phyloP scores from a whole-genome alignment of 2,888 invertebrate species.

The Crocallis elinguaria region DNA sequence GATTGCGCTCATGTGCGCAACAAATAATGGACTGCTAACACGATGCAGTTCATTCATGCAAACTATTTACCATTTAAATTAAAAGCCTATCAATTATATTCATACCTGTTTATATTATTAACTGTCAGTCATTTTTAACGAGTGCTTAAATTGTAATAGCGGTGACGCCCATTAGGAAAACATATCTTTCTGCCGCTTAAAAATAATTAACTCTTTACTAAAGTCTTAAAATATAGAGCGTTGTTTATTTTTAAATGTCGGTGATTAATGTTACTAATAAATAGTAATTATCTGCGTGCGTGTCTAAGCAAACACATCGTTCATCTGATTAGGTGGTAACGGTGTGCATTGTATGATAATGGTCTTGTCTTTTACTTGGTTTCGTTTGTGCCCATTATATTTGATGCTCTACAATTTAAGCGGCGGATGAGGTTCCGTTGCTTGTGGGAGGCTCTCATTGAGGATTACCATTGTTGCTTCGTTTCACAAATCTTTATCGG shows the following conservation, averaged over 20 bases:
- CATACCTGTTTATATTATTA: constrained; percentile 51
- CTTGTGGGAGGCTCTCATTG: constrained; percentile 63
- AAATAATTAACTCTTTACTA: constrained; percentile 47
- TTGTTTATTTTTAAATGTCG: constrained; percentile 34
- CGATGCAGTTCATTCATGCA: constrained; percentile 54
- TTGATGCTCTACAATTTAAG: constrained; percentile 66
- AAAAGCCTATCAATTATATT: constrained; percentile 64
- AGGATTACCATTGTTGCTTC: constrained; percentile 61
- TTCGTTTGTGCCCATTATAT: constrained; percentile 65
- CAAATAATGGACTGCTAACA: constrained; percentile 52
- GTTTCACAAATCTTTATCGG: constrained; percentile 56
- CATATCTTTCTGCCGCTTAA: constrained; percentile 44
- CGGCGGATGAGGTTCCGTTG: constrained; percentile 75
- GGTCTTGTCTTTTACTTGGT: constrained; percentile 54
- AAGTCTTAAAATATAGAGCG: constrained; percentile 10
- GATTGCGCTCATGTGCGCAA: constrained; percentile 49
- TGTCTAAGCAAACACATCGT: constrained; percentile 51
- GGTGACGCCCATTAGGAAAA: constrained; percentile 54
- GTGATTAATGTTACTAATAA: constrained; percentile 61
- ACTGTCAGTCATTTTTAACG: constrained; percentile 55
- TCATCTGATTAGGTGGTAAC: constrained; percentile 58
- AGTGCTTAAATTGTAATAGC: constrained; percentile 32
- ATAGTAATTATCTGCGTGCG: constrained; percentile 48
- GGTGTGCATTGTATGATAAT: constrained; percentile 57
- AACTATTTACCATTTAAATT: constrained; percentile 59